phyloP scores from a whole-genome alignment of 2,113 vertebrate species.

The Nyctibius bracteatus region DNA sequence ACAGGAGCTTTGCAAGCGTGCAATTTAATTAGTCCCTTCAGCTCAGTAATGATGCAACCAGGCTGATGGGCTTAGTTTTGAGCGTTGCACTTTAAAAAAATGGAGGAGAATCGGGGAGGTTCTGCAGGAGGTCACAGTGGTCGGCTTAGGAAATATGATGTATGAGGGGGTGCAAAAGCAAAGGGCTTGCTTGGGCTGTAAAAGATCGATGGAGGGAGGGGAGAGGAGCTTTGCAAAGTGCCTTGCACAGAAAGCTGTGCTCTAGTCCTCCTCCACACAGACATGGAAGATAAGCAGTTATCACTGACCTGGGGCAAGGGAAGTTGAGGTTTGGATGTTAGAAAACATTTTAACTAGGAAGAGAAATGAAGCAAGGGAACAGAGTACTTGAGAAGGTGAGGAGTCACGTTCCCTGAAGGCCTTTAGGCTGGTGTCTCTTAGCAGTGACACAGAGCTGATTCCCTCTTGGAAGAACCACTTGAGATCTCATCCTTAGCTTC shows the following conservation, averaged over 20 bases:
- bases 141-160: background rate
- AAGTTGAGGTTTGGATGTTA: background rate
- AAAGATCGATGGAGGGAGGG: background rate
- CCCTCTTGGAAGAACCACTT: background rate
- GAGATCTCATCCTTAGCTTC: background rate
- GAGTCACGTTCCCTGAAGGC: background rate
- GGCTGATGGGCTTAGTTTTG: background rate
- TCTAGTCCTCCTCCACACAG: background rate
- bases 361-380: background rate
- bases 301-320: background rate
- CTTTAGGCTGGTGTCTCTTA: background rate
- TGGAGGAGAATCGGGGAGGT: background rate
- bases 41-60: slow-evolving; percentile 1
- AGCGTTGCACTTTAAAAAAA: background rate
- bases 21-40: slow-evolving; percentile 28
- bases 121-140: background rate
- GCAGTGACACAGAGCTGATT: background rate
- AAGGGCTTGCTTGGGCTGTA: background rate
- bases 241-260: background rate
- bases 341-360: background rate
- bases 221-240: background rate
- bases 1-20: background rate
- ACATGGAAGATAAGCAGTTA: background rate
- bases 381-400: background rate
- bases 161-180: background rate